Conservation (phyloP, 2,888 invertebrate species). For the Coremacera marginata region DNA sequence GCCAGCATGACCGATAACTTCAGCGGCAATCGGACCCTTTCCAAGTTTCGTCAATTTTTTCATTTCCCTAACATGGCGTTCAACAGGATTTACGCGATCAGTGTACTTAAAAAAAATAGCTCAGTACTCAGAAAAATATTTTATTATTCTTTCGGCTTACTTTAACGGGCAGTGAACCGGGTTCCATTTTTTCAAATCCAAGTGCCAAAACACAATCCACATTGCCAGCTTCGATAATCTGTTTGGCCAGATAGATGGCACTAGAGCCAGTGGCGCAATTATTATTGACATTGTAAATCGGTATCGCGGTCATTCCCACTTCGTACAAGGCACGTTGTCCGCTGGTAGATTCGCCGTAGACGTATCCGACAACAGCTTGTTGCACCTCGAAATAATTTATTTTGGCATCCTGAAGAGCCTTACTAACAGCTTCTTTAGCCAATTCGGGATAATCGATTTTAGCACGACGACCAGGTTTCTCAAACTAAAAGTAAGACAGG, state of each 20-base stretch:
- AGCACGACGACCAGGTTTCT: slow-evolving; percentile 87
- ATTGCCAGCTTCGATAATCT: slow-evolving; percentile 89
- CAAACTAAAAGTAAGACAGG: slow-evolving; percentile 75
- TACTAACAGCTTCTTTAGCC: slow-evolving; percentile 91
- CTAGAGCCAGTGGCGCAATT: slow-evolving; percentile 98
- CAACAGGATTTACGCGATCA: slow-evolving; percentile 91
- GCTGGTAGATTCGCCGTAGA: slow-evolving; percentile 94
- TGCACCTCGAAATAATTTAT: slow-evolving; percentile 82
- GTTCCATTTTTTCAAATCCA: slow-evolving; percentile 99
- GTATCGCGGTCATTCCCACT: slow-evolving; percentile 95
- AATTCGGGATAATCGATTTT: slow-evolving; percentile 94
- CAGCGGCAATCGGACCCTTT: slow-evolving; percentile 89
- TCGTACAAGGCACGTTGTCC: slow-evolving; percentile 96
- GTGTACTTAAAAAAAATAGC: slow-evolving; percentile 74
- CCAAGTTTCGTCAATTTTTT: slow-evolving; percentile 84
- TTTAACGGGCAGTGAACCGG: slow-evolving; percentile 85
- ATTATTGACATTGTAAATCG: slow-evolving; percentile 98
- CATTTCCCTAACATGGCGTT: slow-evolving; percentile 89
- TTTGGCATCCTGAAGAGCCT: slow-evolving; percentile 87
- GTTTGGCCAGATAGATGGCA: slow-evolving; percentile 90
- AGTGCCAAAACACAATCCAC: slow-evolving; percentile 91
- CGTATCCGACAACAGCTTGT: slow-evolving; percentile 93
- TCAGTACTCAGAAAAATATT: no score
- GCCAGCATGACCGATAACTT: slow-evolving; percentile 97
- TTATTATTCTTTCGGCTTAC: slow-evolving; percentile 65